Evolutionary conservation across 2,113 vertebrate genomes (phyloP).

Genomic region (Daphoenositta chrysoptera): DNA sequence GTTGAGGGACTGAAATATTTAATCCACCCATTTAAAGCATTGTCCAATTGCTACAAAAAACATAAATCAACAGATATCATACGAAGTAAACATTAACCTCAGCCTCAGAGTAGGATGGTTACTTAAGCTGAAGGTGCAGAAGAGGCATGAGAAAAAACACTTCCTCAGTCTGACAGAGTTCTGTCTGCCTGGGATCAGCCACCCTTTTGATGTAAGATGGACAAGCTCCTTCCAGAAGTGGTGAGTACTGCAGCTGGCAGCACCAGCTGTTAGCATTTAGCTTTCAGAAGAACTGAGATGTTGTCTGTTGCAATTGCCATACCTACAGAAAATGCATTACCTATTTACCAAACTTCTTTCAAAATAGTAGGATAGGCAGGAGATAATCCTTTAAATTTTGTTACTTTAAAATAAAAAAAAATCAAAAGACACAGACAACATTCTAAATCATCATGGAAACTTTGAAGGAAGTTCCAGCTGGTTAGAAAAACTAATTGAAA

Average conservation of each 20-base stretch:
- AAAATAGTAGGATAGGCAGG: neutral
- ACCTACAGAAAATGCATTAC: neutral
- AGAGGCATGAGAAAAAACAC: neutral
- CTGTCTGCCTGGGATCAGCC: neutral
- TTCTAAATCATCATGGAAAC: neutral
- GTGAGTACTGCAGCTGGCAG: neutral
- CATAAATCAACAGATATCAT: neutral
- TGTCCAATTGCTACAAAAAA: neutral
- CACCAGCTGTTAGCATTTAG: neutral
- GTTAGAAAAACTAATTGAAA: neutral
- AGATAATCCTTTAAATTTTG: neutral
- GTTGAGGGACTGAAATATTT: neutral
- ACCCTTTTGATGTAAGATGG: neutral
- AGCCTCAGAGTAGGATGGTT: neutral
- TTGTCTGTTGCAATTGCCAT: neutral
- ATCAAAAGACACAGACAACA: neutral
- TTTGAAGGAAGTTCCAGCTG: neutral
- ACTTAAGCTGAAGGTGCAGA: neutral
- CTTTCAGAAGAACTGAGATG: neutral
- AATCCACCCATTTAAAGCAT: neutral
- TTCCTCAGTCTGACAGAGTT: neutral
- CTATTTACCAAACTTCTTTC: neutral
- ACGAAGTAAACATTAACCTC: neutral
- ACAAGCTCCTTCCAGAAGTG: neutral
- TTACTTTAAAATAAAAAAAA: neutral